Evolutionary conservation across 2,888 invertebrate species (phyloP).

Genomic region (Dicycla oo): DNA sequence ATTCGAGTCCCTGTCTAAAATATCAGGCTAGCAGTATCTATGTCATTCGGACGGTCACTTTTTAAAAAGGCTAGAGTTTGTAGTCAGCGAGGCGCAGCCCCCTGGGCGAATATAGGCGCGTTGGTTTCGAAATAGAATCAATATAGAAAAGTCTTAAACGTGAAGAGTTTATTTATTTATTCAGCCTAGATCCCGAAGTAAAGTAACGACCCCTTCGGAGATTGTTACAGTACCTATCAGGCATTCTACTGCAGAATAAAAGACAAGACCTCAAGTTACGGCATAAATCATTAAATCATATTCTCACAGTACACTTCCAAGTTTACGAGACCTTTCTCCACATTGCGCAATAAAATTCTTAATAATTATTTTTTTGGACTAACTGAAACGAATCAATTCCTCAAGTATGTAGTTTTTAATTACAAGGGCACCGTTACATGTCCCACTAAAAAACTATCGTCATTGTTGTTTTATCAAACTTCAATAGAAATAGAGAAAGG

Average conservation of each 20-base stretch:
- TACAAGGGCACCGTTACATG: slow-evolving; percentile 31
- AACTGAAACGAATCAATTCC: slow-evolving; percentile 19
- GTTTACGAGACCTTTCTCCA: not conserved
- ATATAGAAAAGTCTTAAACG: too few species aligned
- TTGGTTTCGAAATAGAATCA: too few species aligned
- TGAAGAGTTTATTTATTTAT: too few species aligned
- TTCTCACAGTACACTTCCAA: not conserved
- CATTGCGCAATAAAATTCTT: slow-evolving; percentile 12
- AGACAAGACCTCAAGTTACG: not conserved
- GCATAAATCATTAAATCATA: not conserved
- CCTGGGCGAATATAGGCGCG: too few species aligned
- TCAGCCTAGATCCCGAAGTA: too few species aligned
- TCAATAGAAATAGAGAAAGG: slow-evolving; percentile 4
- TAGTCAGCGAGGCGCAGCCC: too few species aligned
- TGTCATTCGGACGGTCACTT: too few species aligned
- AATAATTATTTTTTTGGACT: not conserved
- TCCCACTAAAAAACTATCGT: slow-evolving; percentile 4
- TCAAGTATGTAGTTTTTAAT: slow-evolving; percentile 25
- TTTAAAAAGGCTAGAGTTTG: too few species aligned
- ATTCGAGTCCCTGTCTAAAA: too few species aligned
- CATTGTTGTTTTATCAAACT: slow-evolving; percentile 20
- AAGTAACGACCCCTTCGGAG: too few species aligned
- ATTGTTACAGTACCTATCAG: not conserved
- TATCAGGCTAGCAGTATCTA: too few species aligned
- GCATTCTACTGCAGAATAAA: not conserved